phyloP scores from a whole-genome alignment of 2,797 vertebrate genomes.

The Enteromius unitaeniatus region DNA sequence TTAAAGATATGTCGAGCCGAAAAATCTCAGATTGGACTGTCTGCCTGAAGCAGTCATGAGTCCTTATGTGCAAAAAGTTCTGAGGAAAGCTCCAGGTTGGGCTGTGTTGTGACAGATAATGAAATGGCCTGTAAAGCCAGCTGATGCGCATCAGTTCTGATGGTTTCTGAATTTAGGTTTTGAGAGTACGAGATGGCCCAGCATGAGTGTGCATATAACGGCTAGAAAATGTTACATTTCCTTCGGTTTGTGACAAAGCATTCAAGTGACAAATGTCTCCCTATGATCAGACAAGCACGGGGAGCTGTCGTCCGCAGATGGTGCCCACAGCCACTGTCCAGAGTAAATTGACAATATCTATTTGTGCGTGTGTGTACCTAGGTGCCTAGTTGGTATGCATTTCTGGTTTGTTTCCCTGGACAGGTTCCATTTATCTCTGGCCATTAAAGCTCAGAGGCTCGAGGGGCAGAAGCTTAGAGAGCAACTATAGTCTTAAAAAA shows the following conservation, averaged over 20 bases:
- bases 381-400: slow-evolving; percentile 38
- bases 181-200: slow-evolving; percentile 44
- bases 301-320: slow-evolving; percentile 31
- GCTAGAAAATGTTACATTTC: slow-evolving; percentile 45
- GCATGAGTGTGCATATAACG: slow-evolving; percentile 53
- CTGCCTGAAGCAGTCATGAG: background rate
- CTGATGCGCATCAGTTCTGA: slow-evolving; percentile 51
- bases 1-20: background rate
- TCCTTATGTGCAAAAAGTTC: background rate
- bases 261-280: slow-evolving; percentile 39
- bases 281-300: slow-evolving; percentile 24
- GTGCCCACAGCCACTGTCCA: slow-evolving; percentile 34
- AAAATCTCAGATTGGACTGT: background rate
- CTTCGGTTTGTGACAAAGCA: slow-evolving; percentile 39
- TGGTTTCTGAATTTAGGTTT: slow-evolving; percentile 3
- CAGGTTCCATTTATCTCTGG: slow-evolving; percentile 47
- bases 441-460: slow-evolving; percentile 20
- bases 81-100: slow-evolving; percentile 1
- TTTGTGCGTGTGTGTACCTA: slow-evolving; percentile 19
- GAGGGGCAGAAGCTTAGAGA: slow-evolving; percentile 10
- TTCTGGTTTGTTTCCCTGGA: slow-evolving; percentile 34
- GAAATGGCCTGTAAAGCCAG: slow-evolving; percentile 22
- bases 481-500: background rate
- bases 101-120: slow-evolving; percentile 25
- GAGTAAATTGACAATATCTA: slow-evolving; percentile 40